These are phyloP conservation scores for Erythrocercus mccallii DNA, from an alignment of 2,113 vertebrate species.

Conservation along the genomic window DNA sequence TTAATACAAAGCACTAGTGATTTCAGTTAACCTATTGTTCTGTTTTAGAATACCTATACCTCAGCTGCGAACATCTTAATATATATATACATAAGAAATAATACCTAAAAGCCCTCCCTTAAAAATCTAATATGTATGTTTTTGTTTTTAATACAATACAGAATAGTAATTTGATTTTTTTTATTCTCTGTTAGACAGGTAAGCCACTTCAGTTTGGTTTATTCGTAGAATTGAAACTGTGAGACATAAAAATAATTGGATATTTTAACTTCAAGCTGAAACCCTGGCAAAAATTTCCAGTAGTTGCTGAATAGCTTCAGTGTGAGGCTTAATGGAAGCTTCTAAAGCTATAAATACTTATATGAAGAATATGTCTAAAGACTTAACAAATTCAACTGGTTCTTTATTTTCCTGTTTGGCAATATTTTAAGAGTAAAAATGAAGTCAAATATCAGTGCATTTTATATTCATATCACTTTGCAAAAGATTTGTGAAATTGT, in stretches of 20 bases:
- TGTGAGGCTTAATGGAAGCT: background rate
- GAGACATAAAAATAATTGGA: background rate
- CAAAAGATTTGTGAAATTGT: background rate
- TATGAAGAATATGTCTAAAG: background rate
- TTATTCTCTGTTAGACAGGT: background rate
- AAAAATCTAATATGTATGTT: background rate
- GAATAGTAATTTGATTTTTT: background rate
- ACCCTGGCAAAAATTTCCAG: background rate
- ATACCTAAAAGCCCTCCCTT: background rate
- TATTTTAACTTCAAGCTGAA: background rate
- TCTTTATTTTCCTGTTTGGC: background rate
- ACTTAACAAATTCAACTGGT: background rate
- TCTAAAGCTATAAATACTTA: background rate
- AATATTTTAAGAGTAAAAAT: background rate
- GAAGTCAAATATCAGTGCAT: background rate
- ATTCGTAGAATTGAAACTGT: background rate
- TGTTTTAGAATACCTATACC: background rate
- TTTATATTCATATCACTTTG: background rate
- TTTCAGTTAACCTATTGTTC: conserved; percentile 15
- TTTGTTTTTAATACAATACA: background rate
- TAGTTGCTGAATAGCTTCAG: background rate
- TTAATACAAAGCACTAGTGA: conserved; percentile 2
- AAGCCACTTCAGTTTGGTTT: background rate
- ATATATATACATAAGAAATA: background rate
- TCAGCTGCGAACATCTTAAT: background rate